Conservation (phyloP, 37 sponge, comb jelly and placozoan genomes). For the Corticium candelabrum region DNA sequence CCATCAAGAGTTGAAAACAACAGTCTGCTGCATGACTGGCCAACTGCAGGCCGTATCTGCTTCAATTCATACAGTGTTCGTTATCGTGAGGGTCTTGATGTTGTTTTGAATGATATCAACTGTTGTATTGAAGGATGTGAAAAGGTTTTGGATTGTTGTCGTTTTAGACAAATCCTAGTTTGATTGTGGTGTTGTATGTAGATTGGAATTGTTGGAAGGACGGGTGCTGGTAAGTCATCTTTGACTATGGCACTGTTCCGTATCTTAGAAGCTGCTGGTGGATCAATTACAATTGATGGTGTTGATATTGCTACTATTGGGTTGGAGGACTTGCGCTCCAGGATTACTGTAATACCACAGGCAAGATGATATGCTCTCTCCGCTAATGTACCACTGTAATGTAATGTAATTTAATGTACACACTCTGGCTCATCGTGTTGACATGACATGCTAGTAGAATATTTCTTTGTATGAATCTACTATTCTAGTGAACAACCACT, state of each 20-base stretch:
- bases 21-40: constrained; percentile 49
- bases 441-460: too few relatives aligned
- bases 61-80: constrained; percentile 79
- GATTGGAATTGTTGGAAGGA: constrained; percentile 94
- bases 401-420: too few relatives aligned
- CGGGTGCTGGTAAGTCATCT: constrained; percentile 98
- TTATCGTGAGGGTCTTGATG: constrained; percentile 85
- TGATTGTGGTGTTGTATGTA: too few relatives aligned
- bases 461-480: background rate
- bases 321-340: constrained; percentile 75
- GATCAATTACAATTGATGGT: constrained; percentile 72
- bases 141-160: constrained; percentile 16
- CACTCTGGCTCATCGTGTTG: too few relatives aligned
- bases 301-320: constrained; percentile 62
- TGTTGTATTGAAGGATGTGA: constrained; percentile 17
- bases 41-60: constrained; percentile 56
- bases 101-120: constrained; percentile 22
- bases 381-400: too few relatives aligned
- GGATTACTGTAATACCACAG: constrained; percentile 96
- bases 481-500: background rate
- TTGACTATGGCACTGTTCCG: constrained; percentile 95
- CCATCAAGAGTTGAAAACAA: constrained; percentile 9
- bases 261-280: constrained; percentile 84
- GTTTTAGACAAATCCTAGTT: background rate
- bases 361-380: constrained; percentile 19